phyloP scores from a whole-genome alignment of 2,113 vertebrate genomes.

The Dromiciops gliroides region DNA sequence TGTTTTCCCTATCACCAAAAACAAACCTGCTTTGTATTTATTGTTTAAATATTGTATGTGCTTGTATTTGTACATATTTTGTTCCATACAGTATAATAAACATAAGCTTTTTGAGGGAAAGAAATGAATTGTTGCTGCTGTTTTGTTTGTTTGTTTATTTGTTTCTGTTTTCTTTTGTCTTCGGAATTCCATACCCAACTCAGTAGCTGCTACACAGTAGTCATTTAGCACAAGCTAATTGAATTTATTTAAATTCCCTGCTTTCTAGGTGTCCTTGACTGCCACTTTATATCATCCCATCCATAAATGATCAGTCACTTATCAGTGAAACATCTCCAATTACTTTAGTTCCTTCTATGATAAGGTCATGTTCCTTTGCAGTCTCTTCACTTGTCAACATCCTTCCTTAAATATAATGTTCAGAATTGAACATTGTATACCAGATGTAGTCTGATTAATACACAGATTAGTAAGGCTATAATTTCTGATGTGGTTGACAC shows the following conservation, averaged over 20 bases:
- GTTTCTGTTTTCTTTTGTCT: neutral
- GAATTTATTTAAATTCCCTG: neutral
- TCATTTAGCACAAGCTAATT: neutral
- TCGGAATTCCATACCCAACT: neutral
- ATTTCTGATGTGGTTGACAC: neutral
- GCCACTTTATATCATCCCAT: neutral
- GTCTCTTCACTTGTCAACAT: neutral
- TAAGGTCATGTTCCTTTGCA: neutral
- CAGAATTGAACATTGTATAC: neutral
- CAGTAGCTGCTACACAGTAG: neutral
- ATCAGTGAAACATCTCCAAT: neutral
- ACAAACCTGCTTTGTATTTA: neutral
- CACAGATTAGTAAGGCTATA: neutral
- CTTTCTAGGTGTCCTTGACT: neutral
- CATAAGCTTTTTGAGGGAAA: neutral
- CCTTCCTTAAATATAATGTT: neutral
- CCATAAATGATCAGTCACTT: neutral
- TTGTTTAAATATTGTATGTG: neutral
- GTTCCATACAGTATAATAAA: no score
- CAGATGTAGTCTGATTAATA: neutral
- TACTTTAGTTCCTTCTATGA: neutral
- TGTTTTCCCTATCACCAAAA: neutral
- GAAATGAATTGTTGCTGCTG: neutral
- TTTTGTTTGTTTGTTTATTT: no score
- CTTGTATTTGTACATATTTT: neutral